phyloP scores from a whole-genome alignment of 2,113 vertebrate species.

The Poecile atricapillus region DNA sequence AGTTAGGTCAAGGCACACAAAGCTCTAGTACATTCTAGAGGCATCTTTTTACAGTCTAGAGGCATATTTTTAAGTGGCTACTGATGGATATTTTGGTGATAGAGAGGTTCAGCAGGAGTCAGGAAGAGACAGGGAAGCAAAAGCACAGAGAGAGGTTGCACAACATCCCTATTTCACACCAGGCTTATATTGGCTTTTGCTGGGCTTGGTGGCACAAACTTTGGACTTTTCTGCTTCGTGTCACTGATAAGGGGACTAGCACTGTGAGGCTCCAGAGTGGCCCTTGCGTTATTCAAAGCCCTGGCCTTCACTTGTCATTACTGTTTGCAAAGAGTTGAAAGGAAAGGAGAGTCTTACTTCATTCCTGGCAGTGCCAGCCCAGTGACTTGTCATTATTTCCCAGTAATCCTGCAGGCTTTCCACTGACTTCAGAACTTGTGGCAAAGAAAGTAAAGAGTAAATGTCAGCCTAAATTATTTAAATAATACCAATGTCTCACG shows the following conservation, averaged over 20 bases:
- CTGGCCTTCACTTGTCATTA: not conserved
- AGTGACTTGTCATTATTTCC: conserved; percentile 50
- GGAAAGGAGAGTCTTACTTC: conserved; percentile 31
- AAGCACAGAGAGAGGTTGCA: not conserved
- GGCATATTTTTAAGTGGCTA: not conserved
- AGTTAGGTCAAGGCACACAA: not conserved
- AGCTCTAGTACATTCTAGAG: not conserved
- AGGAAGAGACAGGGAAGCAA: not conserved
- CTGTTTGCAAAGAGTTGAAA: not conserved
- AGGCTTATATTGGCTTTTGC: not conserved
- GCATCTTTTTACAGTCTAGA: not conserved
- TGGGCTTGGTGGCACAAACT: not conserved
- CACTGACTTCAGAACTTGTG: conserved; percentile 51
- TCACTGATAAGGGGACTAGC: not conserved
- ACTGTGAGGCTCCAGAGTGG: not conserved
- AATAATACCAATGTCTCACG: not conserved
- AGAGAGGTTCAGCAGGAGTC: not conserved
- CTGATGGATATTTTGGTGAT: not conserved
- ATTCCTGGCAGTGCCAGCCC: conserved; percentile 54
- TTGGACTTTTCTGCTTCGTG: not conserved
- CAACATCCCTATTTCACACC: not conserved
- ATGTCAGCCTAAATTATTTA: conserved; percentile 18
- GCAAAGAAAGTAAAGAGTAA: conserved; percentile 15
- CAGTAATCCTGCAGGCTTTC: conserved; percentile 19
- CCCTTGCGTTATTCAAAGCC: not conserved